These are phyloP conservation scores for Sminthurinus aureus DNA, from an alignment of 2,888 invertebrate species.

Conservation along the genomic window DNA sequence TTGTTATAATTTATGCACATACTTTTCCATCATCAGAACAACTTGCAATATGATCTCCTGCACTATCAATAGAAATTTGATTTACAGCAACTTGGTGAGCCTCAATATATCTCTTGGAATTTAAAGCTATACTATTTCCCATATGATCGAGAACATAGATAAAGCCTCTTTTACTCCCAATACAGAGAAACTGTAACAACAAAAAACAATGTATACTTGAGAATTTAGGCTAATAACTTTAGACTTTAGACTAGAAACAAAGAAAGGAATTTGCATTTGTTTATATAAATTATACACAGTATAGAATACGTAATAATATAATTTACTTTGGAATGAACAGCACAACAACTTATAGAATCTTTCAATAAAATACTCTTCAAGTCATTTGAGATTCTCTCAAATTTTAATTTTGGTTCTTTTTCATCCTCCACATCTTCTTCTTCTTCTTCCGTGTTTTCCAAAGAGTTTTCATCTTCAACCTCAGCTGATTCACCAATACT, in stretches of 20 bases:
- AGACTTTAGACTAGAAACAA: no score
- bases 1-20: conserved; percentile 44
- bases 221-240: conserved; percentile 5
- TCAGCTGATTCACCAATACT: conserved; percentile 48
- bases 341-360: conserved; percentile 89
- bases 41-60: conserved; percentile 92
- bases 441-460: conserved; percentile 57
- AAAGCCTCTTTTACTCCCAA: conserved; percentile 91
- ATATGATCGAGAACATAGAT: conserved; percentile 83
- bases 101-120: conserved; percentile 53
- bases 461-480: conserved; percentile 46
- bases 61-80: conserved; percentile 90
- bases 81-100: conserved; percentile 83
- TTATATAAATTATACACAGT: conserved; percentile 1
- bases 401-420: conserved; percentile 89
- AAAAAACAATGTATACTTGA: no score
- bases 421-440: conserved; percentile 65
- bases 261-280: conserved; percentile 10
- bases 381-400: conserved; percentile 87
- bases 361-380: conserved; percentile 82
- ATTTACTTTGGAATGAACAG: conserved; percentile 86
- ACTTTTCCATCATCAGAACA: conserved; percentile 91
- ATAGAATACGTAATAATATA: background rate
- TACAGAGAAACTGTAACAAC: conserved; percentile 78
- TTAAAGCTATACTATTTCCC: conserved; percentile 68